Evolutionary conservation across 2,797 vertebrate genomes (phyloP).

Genomic region (Syngnathus rostellatus): DNA sequence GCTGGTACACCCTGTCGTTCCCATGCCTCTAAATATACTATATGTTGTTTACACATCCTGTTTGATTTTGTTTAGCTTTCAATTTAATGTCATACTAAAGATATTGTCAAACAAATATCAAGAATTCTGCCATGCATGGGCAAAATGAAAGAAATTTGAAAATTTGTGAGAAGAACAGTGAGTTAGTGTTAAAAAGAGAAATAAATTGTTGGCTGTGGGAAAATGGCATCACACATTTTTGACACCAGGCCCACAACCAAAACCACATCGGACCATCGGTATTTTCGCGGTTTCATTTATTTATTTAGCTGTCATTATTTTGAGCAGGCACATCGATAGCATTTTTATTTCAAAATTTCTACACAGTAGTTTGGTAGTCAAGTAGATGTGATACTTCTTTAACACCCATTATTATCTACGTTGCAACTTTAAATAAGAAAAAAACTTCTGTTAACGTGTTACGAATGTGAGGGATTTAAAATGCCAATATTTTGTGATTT

Average conservation of each 20-base stretch:
- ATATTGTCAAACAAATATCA: neutral
- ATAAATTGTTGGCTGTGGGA: neutral
- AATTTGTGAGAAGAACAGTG: neutral
- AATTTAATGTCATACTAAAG: neutral
- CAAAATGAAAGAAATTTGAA: neutral
- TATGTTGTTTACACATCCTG: neutral
- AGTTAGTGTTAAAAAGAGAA: neutral
- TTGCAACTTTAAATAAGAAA: neutral
- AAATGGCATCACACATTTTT: slow-evolving; percentile 6
- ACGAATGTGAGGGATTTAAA: too few species aligned
- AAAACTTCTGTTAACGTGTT: too few species aligned
- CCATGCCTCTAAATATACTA: neutral
- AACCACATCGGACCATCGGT: neutral
- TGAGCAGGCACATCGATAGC: too few species aligned
- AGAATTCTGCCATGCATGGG: neutral
- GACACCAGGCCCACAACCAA: neutral
- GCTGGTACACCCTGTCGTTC: neutral
- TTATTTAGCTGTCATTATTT: too few species aligned
- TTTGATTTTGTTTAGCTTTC: neutral
- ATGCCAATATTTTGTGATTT: too few species aligned
- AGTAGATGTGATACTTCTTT: too few species aligned
- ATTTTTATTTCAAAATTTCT: neutral
- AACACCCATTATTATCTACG: too few species aligned
- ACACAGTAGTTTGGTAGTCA: too few species aligned
- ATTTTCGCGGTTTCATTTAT: neutral